These are phyloP conservation scores for Drosophila lacteicornis DNA, from an alignment of 1,140 invertebrate species.

Conservation along the genomic window DNA sequence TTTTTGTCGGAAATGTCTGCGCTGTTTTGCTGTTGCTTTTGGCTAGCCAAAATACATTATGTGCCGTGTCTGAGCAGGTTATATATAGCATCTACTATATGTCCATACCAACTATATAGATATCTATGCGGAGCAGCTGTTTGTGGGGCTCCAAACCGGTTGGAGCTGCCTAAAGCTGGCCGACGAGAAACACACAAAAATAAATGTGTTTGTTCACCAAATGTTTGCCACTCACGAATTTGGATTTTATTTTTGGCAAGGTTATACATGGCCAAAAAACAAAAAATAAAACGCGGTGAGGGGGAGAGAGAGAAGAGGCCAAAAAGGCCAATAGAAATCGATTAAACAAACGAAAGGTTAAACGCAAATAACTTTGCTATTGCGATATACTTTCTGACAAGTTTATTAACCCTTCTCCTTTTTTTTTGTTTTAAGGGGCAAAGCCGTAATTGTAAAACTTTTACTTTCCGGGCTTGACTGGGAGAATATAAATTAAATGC, in stretches of 20 bases:
- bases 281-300: not conserved
- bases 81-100: conserved; percentile 23
- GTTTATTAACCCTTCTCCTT: conserved; percentile 70
- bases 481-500: not conserved
- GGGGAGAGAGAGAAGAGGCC: conserved; percentile 6
- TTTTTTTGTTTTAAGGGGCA: not conserved
- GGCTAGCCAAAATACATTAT: conserved; percentile 45
- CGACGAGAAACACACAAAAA: conserved; percentile 8
- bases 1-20: conserved; percentile 61
- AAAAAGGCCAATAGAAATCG: conserved; percentile 55
- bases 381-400: conserved; percentile 38
- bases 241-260: conserved; percentile 72
- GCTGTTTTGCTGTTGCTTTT: conserved; percentile 36
- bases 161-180: conserved; percentile 44
- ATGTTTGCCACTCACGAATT: conserved; percentile 55
- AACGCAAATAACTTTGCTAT: conserved; percentile 41
- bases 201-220: conserved; percentile 57
- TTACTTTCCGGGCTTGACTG: conserved; percentile 48
- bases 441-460: conserved; percentile 31
- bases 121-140: conserved; percentile 64
- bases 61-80: conserved; percentile 32
- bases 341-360: conserved; percentile 82
- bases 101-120: conserved; percentile 38
- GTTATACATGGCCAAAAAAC: conserved; percentile 51
- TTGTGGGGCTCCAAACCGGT: conserved; percentile 50